Base-by-base conservation (phyloP, 1,140 invertebrate genomes). In the Drosophila parvula region DNA sequence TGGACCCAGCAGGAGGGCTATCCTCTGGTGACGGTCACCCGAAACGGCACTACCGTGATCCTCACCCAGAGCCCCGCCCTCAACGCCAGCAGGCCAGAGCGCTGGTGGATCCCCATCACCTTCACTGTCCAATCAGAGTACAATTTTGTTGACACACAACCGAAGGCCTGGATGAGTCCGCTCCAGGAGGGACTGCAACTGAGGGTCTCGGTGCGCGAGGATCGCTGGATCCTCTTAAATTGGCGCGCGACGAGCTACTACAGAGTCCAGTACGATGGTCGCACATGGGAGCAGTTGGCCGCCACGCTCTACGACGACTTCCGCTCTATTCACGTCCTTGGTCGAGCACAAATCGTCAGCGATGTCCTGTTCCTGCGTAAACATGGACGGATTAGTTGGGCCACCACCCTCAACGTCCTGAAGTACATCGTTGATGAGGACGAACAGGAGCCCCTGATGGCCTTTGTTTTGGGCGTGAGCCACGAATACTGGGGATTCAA, bases 1-100 rank as follows among this genome's bases (percentile, higher is more conserved):
- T 98, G 97, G 97, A 96, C 95, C 14, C 92, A 94, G 14, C 95
- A 97, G 91, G 95, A 94, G 59, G 95, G 96, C 1, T 97, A 96
- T 92, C 97, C 97, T 0, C 92, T 97, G 1, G 92, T 98, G 2
- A 95, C 90, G 0, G 94, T 97, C 9, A 93, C 67, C 1, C 93
- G 94, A 61, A 91, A 94, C 65, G 92, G 93, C 1, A 85, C 9
- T 53, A 8, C 83, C 27, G 18, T 76, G 5, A 84, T 53, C 7
- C 79, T 95, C 1, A 89, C 90, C 6, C 95, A 95, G 43, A 16
- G 45, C 2, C 40, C 92, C 93, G 51, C 84, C 10, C 58, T 91
- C 0, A 74, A 92, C 55, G 18, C n/a, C 1, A 63, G 57, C 36
- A 65, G 58, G 11, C 11, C 59, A 0, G 44, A 56, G 22, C 63